Evolutionary conservation across 2,113 vertebrate genomes (phyloP), one percentile per base, ranked within the genome.

Genomic region (Phalacrocorax brasilianus): DNA sequence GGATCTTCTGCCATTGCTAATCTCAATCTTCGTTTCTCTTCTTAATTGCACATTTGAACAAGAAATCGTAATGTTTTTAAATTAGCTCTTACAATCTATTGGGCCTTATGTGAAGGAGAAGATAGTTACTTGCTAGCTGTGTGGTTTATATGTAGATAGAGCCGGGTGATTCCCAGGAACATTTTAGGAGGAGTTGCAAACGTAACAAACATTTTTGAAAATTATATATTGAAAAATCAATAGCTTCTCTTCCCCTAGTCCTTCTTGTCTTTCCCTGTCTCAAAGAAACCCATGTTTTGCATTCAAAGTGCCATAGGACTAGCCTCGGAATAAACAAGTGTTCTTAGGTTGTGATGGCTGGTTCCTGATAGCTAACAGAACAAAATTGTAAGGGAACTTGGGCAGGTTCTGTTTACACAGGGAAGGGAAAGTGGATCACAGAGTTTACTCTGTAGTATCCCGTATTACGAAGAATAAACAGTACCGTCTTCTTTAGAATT

Each of bases 21-120:
- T 95, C 89, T 86, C 72, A 91, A 5, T 96, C 95, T 95, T 91
- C 91, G 91, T 96, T 96, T 84, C 91, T 96, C 86, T 94, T 93
- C 87, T 96, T 97, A 95, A 96, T 93, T 96, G 92, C 91, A 76
- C 85, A 80, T 79, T 94, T 85, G 88, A 91, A 88, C 73, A 87
- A 71, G 91, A 91, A 92, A 95, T 82, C 0, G 65, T 70, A 71
- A 93, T 94, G 91, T 85, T 95, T 95, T 93, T 96, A 88, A 87
- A 95, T 96, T 83, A 96, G 92, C 88, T 95, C 66, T 75, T 90
- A 70, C 19, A 0, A 88, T 94, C 91, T 93, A 18, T 90, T 91
- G 65, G 56, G 71, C 2, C 58, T 74, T 68, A 61, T 58, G 83
- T 72, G 93, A 49, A 85, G 61, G 68, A 32, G 81, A 76, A 83